Evolutionary conservation across 1,140 invertebrate species (phyloP), one percentile per base, ranked within the genome.

Genomic region (Hirudo medicinalis): DNA sequence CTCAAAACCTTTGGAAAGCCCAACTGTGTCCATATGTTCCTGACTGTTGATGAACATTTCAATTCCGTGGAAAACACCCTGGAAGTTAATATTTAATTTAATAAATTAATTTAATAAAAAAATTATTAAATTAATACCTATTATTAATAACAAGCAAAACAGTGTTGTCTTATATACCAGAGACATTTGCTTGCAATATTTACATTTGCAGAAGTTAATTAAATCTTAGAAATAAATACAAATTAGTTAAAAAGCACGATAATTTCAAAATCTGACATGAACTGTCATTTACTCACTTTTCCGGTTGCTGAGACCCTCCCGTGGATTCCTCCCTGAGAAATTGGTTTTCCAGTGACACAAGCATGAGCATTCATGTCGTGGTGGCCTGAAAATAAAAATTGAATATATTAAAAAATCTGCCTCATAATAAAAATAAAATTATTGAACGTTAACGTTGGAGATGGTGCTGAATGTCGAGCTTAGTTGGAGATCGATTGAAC

Each of bases 321-420:
- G 82, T 99, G 95, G 80, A 99, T 99, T 75, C 87, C 87, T 55
- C 87, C 87, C 76, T 87, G 85, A 72, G 87, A 86, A 80, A 99
- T 97, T 11, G 96, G 96, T 82, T 99, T 98, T 63, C 96, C 96
- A 54, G 96, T 99, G n/a, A 99, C 92, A 83, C 95, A 98, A 40
- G 95, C 96, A 80, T 94, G 91, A 25, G 93, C 93, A 82, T 99
- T 97, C 78, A 98, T 95, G 80, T 99, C 95, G 78, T 89, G 86
- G 82, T 89, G 87, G 49, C 89, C 87, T 87, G 74, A 40, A 36
- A 27, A 77, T 74, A 22, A 67, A 72, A 55, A 36, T 36, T 49
- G 3, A 49, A 8, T 15, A 49, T 49, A 13, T 49, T 49, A 49
- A 49, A 49, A 17, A 8, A 49, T 49, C 32, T 49, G 43, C 9